Evolutionary conservation across 2,113 vertebrate genomes (phyloP), one percentile per base, ranked within the genome.

Genomic region (Mirza zaza): DNA sequence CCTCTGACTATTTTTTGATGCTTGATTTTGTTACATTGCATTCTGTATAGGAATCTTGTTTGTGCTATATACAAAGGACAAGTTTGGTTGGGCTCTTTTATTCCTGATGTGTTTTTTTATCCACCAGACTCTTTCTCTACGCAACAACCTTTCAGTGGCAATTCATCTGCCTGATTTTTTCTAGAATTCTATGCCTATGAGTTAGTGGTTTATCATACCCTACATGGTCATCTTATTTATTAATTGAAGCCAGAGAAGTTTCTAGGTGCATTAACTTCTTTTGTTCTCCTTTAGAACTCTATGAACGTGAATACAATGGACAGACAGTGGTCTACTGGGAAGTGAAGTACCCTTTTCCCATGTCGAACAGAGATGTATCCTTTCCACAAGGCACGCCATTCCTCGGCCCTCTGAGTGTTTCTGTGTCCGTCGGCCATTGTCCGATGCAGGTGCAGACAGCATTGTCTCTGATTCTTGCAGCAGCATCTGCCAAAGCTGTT

Each of bases 291-390:
- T 0, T 61, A 99, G 99, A 98, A 57, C 95, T 99, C 27, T 96
- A 98, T 85, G 99, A 99, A 97, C 95, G 98, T 71, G 99, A 98
- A 52, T 98, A 97, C 1, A 87, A 97, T 39, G 99, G 99, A 90
- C 97, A 99, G 96, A 98, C 87, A 1, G 98, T 99, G 4, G 99
- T 99, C 93, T 99, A 99, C 99, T 99, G 99, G 99, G 98, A 99
- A 97, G 99, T 99, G 92, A 99, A 99, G 77, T 99, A 99, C 98
- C 99, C 99, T 0, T 99, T 99, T 45, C 99, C 99, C 52, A 94
- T 99, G 96, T 99, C 99, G 34, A 99, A 99, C 98, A 99, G 99
- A 98, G 99, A 99, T 45, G 99, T 99, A 99, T 99, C 99, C 99
- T 99, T 99, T 98, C 36, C 81, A 57, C 23, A 21, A 25, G 6